Base-by-base conservation (phyloP, 2,113 vertebrate genomes). In the Ameiurus melas region DNA sequence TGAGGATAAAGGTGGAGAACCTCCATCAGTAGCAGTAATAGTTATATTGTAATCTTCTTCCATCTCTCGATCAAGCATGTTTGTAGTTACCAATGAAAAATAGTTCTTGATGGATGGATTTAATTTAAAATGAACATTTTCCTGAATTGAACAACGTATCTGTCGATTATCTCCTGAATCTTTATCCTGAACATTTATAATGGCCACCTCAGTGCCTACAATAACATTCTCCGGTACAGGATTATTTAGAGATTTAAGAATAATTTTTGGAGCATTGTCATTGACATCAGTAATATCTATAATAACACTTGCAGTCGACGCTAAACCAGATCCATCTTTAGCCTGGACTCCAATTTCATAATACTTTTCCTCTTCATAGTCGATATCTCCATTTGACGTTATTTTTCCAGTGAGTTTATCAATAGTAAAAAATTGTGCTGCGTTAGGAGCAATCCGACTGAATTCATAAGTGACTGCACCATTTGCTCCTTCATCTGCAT, bases 181-280 rank as follows among this genome's bases (percentile, higher is more conserved):
- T 27, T 78, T 78, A 27, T 78, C 75, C 22, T 78, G 43, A 78
- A 78, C 75, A 78, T 78, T 78, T 5, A 78, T 78, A 5, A 78
- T 78, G 43, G 75, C 75, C 2, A 78, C 43, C n/a, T 78, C 75
- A 78, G 75, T 78, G 1, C 75, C 75, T 78, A 53, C 9, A 25
- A 51, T 53, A 27, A 13, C 10, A 78, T 53, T 51, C 12, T 78
- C 75, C 6, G 75, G 47, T 51, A 78, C 0, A 13, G 22, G 75
- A 51, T 60, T 12, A 22, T 57, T 82, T 4, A 82, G 10, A 5
- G 79, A 20, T 33, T 82, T 82, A 33, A 82, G 79, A 22, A 36
- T 82, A 36, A 82, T 82, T 82, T 20, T 30, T 13, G 79, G 79
- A 43, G 22, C 58, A 64, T 83, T 83, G 2, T 83, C 81, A 64